Conservation (phyloP, 2,797 vertebrate genomes). For the Macroramphosus scolopax region DNA sequence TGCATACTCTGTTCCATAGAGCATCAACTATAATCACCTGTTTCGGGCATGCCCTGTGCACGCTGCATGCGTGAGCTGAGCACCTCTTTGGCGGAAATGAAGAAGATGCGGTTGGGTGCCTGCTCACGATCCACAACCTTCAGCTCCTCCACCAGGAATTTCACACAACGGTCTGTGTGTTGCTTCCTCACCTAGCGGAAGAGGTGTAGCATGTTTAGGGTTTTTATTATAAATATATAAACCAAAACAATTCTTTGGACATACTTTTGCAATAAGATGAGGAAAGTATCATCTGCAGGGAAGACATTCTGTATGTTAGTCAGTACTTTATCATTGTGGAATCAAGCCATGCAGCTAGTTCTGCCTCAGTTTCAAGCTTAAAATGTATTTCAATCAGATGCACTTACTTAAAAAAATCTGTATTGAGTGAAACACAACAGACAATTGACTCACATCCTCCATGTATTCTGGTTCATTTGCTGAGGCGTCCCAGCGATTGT, state of each 20-base stretch:
- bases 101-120: constrained; percentile 93
- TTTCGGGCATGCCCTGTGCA: constrained; percentile 95
- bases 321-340: too few species aligned
- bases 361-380: too few species aligned
- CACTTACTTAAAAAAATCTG: too few species aligned
- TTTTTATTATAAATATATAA: too few species aligned
- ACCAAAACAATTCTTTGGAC: too few species aligned
- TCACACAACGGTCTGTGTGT: constrained; percentile 94
- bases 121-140: constrained; percentile 88
- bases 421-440: background rate
- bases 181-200: constrained; percentile 87
- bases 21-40: constrained; percentile 73
- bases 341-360: too few species aligned
- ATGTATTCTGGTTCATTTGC: constrained; percentile 97
- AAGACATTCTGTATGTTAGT: too few species aligned
- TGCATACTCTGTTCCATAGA: too few species aligned
- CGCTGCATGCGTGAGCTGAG: constrained; percentile 93
- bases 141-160: constrained; percentile 94
- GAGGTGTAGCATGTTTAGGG: background rate
- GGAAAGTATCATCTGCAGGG: too few species aligned
- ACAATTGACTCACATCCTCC: constrained; percentile 89
- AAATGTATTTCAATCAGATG: too few species aligned
- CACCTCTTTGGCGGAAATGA: constrained; percentile 97
- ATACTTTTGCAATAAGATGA: too few species aligned
- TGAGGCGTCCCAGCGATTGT: constrained; percentile 98